These are phyloP conservation scores for Rhyacophila brunnea DNA, from an alignment of 1,140 invertebrate species.

Conservation along the genomic window DNA sequence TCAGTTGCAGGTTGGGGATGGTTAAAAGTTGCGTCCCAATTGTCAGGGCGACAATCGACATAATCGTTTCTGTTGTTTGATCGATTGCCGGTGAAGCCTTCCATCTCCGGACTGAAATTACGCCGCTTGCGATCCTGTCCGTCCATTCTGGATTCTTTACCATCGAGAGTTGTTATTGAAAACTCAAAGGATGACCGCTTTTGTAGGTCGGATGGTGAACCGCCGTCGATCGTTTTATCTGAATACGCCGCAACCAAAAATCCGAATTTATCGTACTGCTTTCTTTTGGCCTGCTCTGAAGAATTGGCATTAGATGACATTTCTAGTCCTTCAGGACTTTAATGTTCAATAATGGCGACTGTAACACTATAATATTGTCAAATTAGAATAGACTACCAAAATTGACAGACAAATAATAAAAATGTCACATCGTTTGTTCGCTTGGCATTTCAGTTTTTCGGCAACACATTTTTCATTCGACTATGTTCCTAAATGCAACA, in stretches of 20 bases:
- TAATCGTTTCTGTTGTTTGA: not conserved
- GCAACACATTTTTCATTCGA: too few relatives aligned
- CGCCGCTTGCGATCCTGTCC: slow-evolving; percentile 1
- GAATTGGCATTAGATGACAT: slow-evolving; percentile 13
- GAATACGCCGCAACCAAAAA: slow-evolving; percentile 12
- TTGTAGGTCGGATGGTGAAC: too few relatives aligned
- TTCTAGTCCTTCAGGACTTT: not conserved
- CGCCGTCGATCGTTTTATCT: too few relatives aligned
- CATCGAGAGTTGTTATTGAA: too few relatives aligned
- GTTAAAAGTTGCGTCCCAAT: not conserved
- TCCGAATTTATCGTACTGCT: slow-evolving; percentile 31
- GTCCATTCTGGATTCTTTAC: not conserved
- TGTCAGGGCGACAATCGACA: not conserved
- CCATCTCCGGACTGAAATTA: not conserved
- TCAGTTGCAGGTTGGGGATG: not conserved
- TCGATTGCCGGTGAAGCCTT: not conserved
- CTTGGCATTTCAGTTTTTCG: too few relatives aligned
- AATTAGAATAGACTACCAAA: too few relatives aligned
- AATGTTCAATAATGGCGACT: too few relatives aligned
- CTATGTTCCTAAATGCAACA: too few relatives aligned
- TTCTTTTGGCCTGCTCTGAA: slow-evolving; percentile 4
- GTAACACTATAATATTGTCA: too few relatives aligned
- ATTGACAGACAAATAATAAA: too few relatives aligned
- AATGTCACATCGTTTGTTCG: too few relatives aligned
- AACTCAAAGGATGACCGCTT: too few relatives aligned